Base-by-base conservation (phyloP, 2,113 vertebrate species). In the Aythya baeri region DNA sequence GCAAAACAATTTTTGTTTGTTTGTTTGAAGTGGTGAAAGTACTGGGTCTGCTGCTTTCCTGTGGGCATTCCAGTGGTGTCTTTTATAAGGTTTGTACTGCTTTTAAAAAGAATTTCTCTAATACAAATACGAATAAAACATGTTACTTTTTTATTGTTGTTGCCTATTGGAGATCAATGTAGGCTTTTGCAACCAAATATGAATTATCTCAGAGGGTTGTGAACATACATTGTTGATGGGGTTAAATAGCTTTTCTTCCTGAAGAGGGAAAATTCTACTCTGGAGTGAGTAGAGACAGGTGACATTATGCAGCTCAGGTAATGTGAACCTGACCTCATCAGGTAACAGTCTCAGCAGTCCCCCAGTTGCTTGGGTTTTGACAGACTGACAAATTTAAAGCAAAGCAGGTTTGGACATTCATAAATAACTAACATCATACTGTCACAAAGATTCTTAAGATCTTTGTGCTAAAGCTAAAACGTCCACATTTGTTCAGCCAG, bases 11-110 rank as follows among this genome's bases (percentile, higher is more conserved):
- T 63, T 26, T 74, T 67, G 23, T 74, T 86, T 94, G 17, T 17
- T 83, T 94, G 52, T 93, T 81, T 93, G 76, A 96, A 75, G 57
- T 86, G 43, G 52, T 96, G 89, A 95, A 94, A 91, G 32, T 29
- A 68, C 68, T 83, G 52, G 52, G 49, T 72, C 44, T 86, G 61
- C 65, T 84, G 58, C 38, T 89, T 85, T 83, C 72, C 43, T 72
- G 10, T 80, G 59, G 55, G 63, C 62, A 62, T 86, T 80, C 31
- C 36, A 46, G 1, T 17, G 17, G 68, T 86, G 46, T 17, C 20
- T 86, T 77, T 80, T 77, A 25, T 74, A 41, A 43, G 6, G 27
- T 70, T 85, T 83, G 7, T 67, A 32, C 21, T 83, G 22, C 15
- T 77, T 77, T 50, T 83, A 3, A 63, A 87, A 82, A 63, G 29